Evolutionary conservation across 1,140 invertebrate species (phyloP), one percentile per base, ranked within the genome.

Genomic region (Drosophila dunni): DNA sequence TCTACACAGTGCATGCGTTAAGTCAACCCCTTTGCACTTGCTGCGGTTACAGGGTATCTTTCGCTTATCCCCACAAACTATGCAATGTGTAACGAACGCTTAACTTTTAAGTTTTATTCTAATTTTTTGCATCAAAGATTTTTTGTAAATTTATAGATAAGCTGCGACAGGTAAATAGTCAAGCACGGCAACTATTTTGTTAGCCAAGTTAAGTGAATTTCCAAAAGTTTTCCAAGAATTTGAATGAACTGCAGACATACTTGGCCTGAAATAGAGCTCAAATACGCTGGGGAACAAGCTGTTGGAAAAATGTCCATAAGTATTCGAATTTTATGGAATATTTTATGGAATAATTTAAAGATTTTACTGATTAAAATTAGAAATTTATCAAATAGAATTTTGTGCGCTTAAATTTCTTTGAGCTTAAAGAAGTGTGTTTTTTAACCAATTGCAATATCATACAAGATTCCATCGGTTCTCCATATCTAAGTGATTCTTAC

Each of bases 121-220:
- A 7, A 7, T 46, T 7, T 20, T 46, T 29, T 29, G 46, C 10
- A 24, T 20, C 15, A 2, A 11, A n/a, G 20, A 29, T 29, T 29
- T 29, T 10, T 13, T 36, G 20, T 15, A 20, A 56, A 56, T 20
- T 17, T 17, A 36, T 8, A 54, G 33, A 15, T 40, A 40, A 33
- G 7, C 17, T 3, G 48, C 10, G n/a, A 20, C 7, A 38, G 53
- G 50, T 53, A 53, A 53, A 36, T 33, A 10, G 15, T 3, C 36
- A 34, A 40, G 13, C 20, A 56, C 11, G 15, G 15, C 15, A 56
- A 56, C 53, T 56, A 56, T 56, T 56, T 29, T 50, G 20, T 20
- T 17, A 34, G 36, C 15, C 13, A 54, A 38, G 34, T 15, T 40
- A 34, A 20, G n/a, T 40, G 36, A 38, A 56, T 17, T 38, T 40